These are phyloP conservation scores for Entomyzon cyanotis DNA, from an alignment of 2,113 vertebrate species.

Conservation along the genomic window DNA sequence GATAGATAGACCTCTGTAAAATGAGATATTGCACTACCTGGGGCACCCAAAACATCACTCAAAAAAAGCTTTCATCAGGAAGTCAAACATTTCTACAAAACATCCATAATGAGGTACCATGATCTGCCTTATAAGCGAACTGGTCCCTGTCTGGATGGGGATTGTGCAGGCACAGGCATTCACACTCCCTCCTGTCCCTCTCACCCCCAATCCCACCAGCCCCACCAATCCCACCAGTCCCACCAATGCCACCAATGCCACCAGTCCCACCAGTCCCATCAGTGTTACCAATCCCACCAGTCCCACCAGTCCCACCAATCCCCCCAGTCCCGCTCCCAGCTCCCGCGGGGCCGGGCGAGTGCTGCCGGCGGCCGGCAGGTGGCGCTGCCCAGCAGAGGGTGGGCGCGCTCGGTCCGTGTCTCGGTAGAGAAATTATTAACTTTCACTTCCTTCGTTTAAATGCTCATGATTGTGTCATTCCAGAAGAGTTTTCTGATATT, in stretches of 20 bases:
- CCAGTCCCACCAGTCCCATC: not conserved
- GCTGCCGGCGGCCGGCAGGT: not conserved
- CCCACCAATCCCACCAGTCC: not conserved
- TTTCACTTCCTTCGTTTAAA: not conserved
- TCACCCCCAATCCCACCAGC: not conserved
- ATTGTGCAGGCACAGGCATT: rapidly evolving
- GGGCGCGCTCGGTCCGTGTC: not conserved
- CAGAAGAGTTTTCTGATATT: not conserved
- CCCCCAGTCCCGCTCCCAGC: not conserved
- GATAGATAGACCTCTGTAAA: not conserved
- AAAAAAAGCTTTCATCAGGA: not conserved
- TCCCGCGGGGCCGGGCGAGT: not conserved
- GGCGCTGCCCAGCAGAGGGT: not conserved
- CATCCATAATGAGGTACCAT: not conserved
- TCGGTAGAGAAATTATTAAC: rapidly evolving
- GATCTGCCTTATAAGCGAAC: not conserved
- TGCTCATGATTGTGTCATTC: not conserved
- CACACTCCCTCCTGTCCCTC: rapidly evolving
- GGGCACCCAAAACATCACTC: not conserved
- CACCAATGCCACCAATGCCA: rapidly evolving
- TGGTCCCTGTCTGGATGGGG: not conserved
- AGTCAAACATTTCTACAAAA: not conserved
- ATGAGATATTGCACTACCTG: rapidly evolving
- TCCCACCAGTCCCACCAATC: rapidly evolving
- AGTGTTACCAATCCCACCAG: rapidly evolving